Evolutionary conservation across 1,140 invertebrate genomes (phyloP).

Genomic region (Brachionus paranguensis): DNA sequence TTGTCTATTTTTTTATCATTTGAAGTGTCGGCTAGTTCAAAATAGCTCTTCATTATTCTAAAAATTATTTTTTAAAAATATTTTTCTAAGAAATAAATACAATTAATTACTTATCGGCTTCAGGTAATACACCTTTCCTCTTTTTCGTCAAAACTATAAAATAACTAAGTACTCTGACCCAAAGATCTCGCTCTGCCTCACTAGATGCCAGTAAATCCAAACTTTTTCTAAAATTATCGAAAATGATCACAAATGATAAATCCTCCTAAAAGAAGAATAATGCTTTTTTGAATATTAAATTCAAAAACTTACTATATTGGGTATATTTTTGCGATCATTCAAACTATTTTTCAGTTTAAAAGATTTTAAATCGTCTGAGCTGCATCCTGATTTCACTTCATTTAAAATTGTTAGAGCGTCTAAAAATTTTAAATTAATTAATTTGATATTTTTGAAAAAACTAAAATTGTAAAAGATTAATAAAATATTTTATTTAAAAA

Average conservation of each 20-base stretch:
- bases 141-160: constrained; percentile 35
- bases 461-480: no score
- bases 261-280: constrained; percentile 4
- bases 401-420: not conserved
- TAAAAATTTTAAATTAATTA: not conserved
- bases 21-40: constrained; percentile 17
- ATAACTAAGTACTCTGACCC: constrained; percentile 31
- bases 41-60: constrained; percentile 34
- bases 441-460: not conserved
- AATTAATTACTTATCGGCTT: constrained; percentile 10
- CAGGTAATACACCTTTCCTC: constrained; percentile 33
- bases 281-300: not conserved
- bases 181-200: not conserved
- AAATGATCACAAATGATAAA: constrained; percentile 25
- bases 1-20: constrained; percentile 5
- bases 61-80: not conserved
- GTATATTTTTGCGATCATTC: constrained; percentile 21
- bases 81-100: not conserved
- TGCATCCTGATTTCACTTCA: constrained; percentile 16
- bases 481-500: no score
- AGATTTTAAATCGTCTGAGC: constrained; percentile 25
- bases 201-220: constrained; percentile 21
- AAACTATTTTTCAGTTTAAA: constrained; percentile 12
- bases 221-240: constrained; percentile 24
- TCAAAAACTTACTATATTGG: not conserved